phyloP scores from a whole-genome alignment of 2,888 invertebrate genomes.

The Napeogenes sylphis region DNA sequence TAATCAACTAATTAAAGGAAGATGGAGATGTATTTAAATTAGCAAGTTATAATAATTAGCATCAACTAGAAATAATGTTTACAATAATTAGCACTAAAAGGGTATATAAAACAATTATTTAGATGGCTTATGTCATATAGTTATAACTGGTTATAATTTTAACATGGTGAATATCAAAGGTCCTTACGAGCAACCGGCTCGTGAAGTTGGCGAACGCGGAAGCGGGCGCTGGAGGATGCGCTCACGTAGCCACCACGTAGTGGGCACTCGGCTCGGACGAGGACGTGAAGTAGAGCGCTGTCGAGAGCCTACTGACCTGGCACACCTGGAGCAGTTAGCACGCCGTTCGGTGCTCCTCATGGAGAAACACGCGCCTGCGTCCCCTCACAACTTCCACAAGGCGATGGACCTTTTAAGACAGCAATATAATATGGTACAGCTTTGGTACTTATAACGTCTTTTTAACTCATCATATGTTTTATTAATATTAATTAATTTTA shows the following conservation, averaged over 20 bases:
- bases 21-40: too few relatives aligned
- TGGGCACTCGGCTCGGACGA: conserved; percentile 22
- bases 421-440: conserved; percentile 33
- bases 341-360: conserved; percentile 23
- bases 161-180: conserved; percentile 21
- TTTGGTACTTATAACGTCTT: neutral
- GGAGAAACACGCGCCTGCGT: conserved; percentile 22
- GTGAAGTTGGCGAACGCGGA: conserved; percentile 13
- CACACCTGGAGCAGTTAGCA: conserved; percentile 29
- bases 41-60: too few relatives aligned
- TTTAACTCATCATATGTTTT: conserved; percentile 1
- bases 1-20: too few relatives aligned
- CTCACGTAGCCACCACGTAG: conserved; percentile 25
- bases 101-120: neutral
- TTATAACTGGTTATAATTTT: neutral
- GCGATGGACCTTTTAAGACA: conserved; percentile 32
- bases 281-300: conserved; percentile 14
- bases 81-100: too few relatives aligned
- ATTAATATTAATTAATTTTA: conserved; percentile 20
- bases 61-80: too few relatives aligned
- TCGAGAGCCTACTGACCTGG: conserved; percentile 25
- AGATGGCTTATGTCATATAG: neutral
- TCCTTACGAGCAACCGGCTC: conserved; percentile 13
- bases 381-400: conserved; percentile 17
- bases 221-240: neutral